phyloP scores from a whole-genome alignment of 2,888 invertebrate species.

The Mantis religiosa region DNA sequence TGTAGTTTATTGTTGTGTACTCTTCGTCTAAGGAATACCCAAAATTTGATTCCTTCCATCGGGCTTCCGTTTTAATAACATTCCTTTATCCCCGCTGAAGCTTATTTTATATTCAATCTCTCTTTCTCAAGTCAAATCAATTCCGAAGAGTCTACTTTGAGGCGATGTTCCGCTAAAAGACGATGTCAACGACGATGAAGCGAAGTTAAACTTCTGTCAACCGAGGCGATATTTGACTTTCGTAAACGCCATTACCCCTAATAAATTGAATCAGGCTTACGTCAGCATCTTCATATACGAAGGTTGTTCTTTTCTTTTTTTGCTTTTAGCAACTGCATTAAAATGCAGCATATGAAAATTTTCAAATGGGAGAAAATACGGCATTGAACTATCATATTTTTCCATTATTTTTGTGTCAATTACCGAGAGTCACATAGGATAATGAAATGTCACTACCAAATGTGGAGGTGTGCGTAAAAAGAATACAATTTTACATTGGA shows the following conservation, averaged over 20 bases:
- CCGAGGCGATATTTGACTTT: not conserved
- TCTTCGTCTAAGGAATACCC: not conserved
- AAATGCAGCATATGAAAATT: not conserved
- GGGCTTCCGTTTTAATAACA: not conserved
- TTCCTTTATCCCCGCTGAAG: not conserved
- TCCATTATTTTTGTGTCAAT: not conserved
- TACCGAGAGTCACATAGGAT: not conserved
- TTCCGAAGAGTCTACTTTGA: not conserved
- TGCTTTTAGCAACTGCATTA: not conserved
- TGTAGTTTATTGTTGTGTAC: too few species aligned
- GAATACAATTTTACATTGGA: not conserved
- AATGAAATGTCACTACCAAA: not conserved
- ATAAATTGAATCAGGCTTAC: not conserved
- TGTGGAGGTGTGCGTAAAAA: not conserved
- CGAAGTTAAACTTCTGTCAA: not conserved
- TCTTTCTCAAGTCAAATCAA: not conserved
- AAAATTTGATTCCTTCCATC: not conserved
- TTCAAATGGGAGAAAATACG: not conserved
- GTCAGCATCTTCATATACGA: not conserved
- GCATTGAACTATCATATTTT: not conserved
- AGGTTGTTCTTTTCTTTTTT: not conserved
- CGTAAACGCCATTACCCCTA: not conserved
- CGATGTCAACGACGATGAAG: not conserved
- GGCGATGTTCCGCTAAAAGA: not conserved
- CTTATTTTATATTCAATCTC: not conserved